These are phyloP conservation scores for Triplophysa dalaica DNA, from an alignment of 2,113 vertebrate species.

Conservation along the genomic window DNA sequence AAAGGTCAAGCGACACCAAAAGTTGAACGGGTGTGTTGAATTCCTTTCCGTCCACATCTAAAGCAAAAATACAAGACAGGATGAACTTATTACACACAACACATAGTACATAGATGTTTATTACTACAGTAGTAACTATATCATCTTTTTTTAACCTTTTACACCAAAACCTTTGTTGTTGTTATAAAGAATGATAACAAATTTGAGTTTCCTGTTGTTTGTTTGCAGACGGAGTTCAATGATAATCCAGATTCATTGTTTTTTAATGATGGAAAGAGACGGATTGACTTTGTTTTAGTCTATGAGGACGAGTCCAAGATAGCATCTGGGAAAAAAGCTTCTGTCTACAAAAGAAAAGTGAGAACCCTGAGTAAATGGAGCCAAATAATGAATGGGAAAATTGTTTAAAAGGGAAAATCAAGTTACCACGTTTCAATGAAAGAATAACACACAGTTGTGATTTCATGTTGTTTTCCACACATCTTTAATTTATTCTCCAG, in stretches of 20 bases:
- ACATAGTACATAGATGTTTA: neutral
- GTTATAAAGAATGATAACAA: too few relatives aligned
- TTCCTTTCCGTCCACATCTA: neutral
- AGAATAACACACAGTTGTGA: too few relatives aligned
- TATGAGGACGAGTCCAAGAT: slow-evolving; percentile 90
- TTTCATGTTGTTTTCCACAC: neutral
- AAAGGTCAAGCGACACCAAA: slow-evolving; percentile 51
- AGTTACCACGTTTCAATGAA: too few relatives aligned
- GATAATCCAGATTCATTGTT: slow-evolving; percentile 82
- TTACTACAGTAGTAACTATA: too few relatives aligned
- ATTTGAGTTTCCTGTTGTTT: slow-evolving; percentile 1
- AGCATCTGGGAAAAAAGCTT: slow-evolving; percentile 76
- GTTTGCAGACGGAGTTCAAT: slow-evolving; percentile 83
- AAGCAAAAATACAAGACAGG: neutral
- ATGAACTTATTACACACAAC: neutral
- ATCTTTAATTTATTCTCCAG: slow-evolving; percentile 32
- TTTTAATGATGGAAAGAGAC: slow-evolving; percentile 85
- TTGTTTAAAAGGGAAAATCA: too few relatives aligned
- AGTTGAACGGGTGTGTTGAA: slow-evolving; percentile 64
- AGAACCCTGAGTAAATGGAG: slow-evolving; percentile 3
- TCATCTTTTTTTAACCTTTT: too few relatives aligned
- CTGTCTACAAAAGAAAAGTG: slow-evolving; percentile 77
- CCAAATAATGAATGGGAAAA: too few relatives aligned
- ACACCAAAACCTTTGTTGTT: too few relatives aligned
- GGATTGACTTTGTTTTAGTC: slow-evolving; percentile 89